Base-by-base conservation (phyloP, 2,797 vertebrate species). In the Amniataba percoides region DNA sequence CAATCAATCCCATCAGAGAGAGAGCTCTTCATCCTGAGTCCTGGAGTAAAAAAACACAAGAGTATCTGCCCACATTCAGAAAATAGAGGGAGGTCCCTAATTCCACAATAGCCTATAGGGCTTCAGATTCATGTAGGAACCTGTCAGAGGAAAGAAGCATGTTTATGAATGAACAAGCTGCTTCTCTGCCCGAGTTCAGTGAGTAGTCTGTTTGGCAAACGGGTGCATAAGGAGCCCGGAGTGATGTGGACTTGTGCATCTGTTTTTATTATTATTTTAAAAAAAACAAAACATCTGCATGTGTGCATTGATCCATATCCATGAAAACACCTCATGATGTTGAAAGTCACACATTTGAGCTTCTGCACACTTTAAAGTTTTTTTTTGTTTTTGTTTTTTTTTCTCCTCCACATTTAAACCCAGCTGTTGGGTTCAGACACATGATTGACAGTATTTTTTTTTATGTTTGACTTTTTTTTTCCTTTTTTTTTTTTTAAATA, bases 101-200 rank as follows among this genome's bases (percentile, higher is more conserved):
- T 93, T 93, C 90, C 82, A 93, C 93, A 94, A 93, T 93, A 93
- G 93, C 94, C 94, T 94, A 95, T 95, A 94, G 94, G 93, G 92
- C 91, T 94, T 92, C 93, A 93, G 93, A 93, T 89, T 93, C 94
- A 93, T 95, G 94, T 94, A 94, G 87, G 90, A 94, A 94, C 92
- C 94, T 94, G 94, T 94, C 92, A 93, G 94, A 92, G 88, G 84
- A 84, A 93, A 92, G 92, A 93, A 90, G 89, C 92, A 92, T 94
- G 93, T 94, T 95, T 94, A 94, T 95, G 94, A 95, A 95, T 95
- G 94, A 94, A 94, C 85, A 87, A 84, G 90, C 89, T 89, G 78
- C 89, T 88, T 81, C 84, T 89, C 81, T 87, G 83, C 73, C 78
- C 3, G 68, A 84, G 86, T 86, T 87, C 84, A 90, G 78, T 60